Conservation (phyloP, 2,797 vertebrate genomes). For the Trachurus trachurus region DNA sequence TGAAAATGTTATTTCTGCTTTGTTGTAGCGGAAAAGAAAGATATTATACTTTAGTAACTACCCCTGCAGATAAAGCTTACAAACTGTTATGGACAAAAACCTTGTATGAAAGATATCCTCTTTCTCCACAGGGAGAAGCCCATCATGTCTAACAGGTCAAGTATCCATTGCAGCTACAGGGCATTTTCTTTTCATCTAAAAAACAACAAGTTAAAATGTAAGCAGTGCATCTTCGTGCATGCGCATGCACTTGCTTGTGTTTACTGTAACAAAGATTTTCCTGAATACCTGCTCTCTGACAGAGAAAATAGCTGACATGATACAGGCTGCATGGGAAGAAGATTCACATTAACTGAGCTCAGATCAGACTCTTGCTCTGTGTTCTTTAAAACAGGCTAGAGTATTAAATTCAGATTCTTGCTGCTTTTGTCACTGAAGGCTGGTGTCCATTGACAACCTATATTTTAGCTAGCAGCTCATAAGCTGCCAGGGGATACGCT, state of each 20-base stretch:
- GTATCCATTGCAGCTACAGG: slow-evolving; percentile 35
- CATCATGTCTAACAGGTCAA: slow-evolving; percentile 58
- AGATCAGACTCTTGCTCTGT: slow-evolving; percentile 27
- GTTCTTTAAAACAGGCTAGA: slow-evolving; percentile 60
- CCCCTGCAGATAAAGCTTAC: slow-evolving; percentile 41
- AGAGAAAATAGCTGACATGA: slow-evolving; percentile 55
- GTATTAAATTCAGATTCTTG: slow-evolving; percentile 61
- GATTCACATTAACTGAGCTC: slow-evolving; percentile 27
- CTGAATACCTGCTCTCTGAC: slow-evolving; percentile 20
- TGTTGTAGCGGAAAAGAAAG: background rate
- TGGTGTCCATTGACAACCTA: slow-evolving; percentile 57
- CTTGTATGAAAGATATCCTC: slow-evolving; percentile 22
- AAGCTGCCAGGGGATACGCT: slow-evolving; percentile 54
- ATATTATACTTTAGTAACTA: slow-evolving; percentile 34
- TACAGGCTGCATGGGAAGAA: slow-evolving; percentile 52
- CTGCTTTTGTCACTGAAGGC: slow-evolving; percentile 58
- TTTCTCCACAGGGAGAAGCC: slow-evolving; percentile 42
- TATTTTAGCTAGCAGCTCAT: slow-evolving; percentile 61
- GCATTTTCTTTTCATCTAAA: slow-evolving; percentile 54
- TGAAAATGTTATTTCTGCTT: slow-evolving; percentile 24
- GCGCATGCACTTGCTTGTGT: slow-evolving; percentile 2
- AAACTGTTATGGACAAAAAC: slow-evolving; percentile 56
- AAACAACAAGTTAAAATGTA: slow-evolving; percentile 49
- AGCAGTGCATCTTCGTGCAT: background rate
- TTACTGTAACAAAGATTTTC: slow-evolving; percentile 3